Conservation (phyloP, 92 coral and sea anemone species). For the Palythoa heliodiscus region DNA sequence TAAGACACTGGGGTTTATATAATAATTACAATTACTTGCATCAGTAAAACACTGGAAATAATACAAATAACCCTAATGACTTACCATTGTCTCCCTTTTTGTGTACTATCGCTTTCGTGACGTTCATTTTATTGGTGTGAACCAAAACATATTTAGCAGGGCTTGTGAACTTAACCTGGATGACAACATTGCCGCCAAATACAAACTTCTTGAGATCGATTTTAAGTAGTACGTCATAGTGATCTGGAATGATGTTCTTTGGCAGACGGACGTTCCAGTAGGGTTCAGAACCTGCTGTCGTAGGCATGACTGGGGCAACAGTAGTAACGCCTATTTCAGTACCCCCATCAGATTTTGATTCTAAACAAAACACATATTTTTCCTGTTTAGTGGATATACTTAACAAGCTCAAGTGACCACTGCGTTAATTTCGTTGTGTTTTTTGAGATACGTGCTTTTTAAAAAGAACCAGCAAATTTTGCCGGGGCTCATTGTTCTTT, state of each 20-base stretch:
- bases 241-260: constrained; percentile 51
- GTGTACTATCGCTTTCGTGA: constrained; percentile 48
- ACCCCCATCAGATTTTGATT: background rate
- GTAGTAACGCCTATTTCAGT: background rate
- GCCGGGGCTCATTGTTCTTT: too few relatives aligned
- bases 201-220: constrained; percentile 51
- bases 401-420: too few relatives aligned
- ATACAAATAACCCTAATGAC: background rate
- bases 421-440: too few relatives aligned
- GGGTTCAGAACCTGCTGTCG: constrained; percentile 56
- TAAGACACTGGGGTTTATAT: too few relatives aligned
- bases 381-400: too few relatives aligned
- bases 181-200: constrained; percentile 63
- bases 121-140: constrained; percentile 65
- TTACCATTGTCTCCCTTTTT: constrained; percentile 43
- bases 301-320: constrained; percentile 66
- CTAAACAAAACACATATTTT: background rate
- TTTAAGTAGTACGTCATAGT: constrained; percentile 62
- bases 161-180: constrained; percentile 47
- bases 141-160: constrained; percentile 60
- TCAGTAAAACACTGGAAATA: too few relatives aligned
- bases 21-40: too few relatives aligned
- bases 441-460: too few relatives aligned
- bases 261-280: constrained; percentile 85
- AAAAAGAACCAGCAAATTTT: too few relatives aligned